A percentile compares a stretch with the other conserved stretches of the same genome.
phyloP scores from a whole-genome alignment of 1,140 invertebrate species.

The Yoshiicerus persimilis region DNA sequence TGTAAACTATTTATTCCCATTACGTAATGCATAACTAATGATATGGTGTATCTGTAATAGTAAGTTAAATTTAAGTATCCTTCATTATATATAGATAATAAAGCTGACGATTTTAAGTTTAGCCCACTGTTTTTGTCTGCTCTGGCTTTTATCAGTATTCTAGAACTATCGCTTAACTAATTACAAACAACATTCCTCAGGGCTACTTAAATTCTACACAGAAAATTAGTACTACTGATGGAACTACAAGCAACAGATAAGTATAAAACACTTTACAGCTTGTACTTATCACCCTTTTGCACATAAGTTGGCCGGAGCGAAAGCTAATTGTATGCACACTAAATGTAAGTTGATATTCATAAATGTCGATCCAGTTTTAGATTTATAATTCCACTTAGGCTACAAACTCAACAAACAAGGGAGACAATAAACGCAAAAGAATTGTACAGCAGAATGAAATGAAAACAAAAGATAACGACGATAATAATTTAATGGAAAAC shows the following conservation, averaged over 20 bases:
- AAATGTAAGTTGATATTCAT: slow-evolving; percentile 1
- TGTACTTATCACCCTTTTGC: not conserved
- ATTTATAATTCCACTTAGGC: not conserved
- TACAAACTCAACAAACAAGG: not conserved
- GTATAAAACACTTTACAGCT: not conserved
- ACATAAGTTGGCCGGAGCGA: not conserved
- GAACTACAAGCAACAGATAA: not conserved
- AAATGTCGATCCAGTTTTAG: slow-evolving; percentile 4
- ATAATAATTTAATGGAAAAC: not conserved
- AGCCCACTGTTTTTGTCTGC: not conserved
- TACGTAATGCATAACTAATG: not conserved
- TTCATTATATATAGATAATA: no score
- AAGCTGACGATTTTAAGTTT: not conserved
- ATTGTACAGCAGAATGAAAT: not conserved
- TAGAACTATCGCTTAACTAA: not conserved
- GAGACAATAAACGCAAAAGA: not conserved
- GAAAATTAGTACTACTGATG: not conserved
- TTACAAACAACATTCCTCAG: not conserved
- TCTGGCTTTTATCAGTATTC: not conserved
- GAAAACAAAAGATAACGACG: not conserved
- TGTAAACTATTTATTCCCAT: no score
- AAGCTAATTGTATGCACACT: not conserved
- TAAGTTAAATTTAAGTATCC: no score
- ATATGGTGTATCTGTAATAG: not conserved
- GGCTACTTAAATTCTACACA: not conserved